Base-by-base conservation (phyloP, 2,797 vertebrate genomes). In the Toxotes lorentzi region DNA sequence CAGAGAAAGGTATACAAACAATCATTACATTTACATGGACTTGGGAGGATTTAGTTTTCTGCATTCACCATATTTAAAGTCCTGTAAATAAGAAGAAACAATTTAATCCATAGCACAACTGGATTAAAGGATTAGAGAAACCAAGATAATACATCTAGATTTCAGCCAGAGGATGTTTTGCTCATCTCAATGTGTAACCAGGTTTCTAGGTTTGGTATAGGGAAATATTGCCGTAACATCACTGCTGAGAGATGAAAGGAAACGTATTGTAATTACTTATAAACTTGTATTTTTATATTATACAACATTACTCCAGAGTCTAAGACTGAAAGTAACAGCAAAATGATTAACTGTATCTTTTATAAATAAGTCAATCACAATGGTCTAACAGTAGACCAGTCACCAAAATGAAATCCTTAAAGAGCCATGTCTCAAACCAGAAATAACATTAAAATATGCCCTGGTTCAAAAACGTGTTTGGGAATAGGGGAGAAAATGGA, bases 1-100 rank as follows among this genome's bases (percentile, higher is more conserved):
- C 86, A 91, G 86, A 87, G 94, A 97, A 90, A 97, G 97, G 98
- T 98, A 95, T 21, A 19, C 19, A 68, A 6, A 12, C 2, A 50
- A 1, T 1, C 10, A 32, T 8, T 56, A 0, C 9, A 32, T 62
- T 62, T 67, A 4, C 4, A 53, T 50, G 16, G 41, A 11, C 8
- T 17, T 23, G 4, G 51, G 17, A 45, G 13, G 7, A 24, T 41
- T 5, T 9, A 48, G 2, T 54, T 43, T 80, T 59, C 21, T 71
- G 1, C 11, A 41, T 16, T 54, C 56, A 45, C 1, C 7, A 48
- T 56, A 13, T 1, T 41, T 47, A 34, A 38, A 11, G 38, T 1
- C 38, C 38, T 32, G 12, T 66, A 24, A 77, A 72, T 38, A 1
- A 63, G 7, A 74, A 76, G 9, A 4, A 1, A 21, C 5, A 62